Conservation (phyloP, 1,140 invertebrate species). For the Nasonia vitripennis region DNA sequence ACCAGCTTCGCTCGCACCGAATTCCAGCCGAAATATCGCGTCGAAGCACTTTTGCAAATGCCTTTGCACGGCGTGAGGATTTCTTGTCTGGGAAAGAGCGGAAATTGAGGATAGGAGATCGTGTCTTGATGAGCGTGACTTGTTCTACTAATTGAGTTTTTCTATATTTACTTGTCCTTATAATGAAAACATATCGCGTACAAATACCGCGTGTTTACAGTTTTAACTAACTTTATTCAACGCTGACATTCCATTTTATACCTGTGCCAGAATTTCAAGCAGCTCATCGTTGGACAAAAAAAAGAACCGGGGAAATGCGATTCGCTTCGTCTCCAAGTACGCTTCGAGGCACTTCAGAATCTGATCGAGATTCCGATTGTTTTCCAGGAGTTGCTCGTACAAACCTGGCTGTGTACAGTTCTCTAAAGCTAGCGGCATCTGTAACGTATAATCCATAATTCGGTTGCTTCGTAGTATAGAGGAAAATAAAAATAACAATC, state of each 20-base stretch:
- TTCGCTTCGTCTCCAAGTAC: slow-evolving; percentile 90
- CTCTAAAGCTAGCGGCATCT: slow-evolving; percentile 84
- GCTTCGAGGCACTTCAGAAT: slow-evolving; percentile 89
- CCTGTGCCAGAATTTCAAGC: slow-evolving; percentile 92
- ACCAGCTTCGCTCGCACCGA: slow-evolving; percentile 71
- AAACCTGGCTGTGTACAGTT: slow-evolving; percentile 80
- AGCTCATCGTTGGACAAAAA: slow-evolving; percentile 96
- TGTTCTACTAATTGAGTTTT: too few species aligned
- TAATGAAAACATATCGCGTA: too few species aligned
- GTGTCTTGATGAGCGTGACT: too few species aligned
- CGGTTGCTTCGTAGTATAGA: neutral
- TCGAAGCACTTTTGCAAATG: slow-evolving; percentile 94
- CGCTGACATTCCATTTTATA: slow-evolving; percentile 57
- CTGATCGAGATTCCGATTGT: slow-evolving; percentile 86
- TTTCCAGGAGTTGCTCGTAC: slow-evolving; percentile 83
- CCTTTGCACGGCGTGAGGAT: slow-evolving; percentile 91
- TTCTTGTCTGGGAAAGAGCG: slow-evolving; percentile 78
- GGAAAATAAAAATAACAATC: neutral
- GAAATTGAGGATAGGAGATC: neutral
- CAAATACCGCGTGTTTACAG: too few species aligned
- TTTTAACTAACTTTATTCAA: too few species aligned
- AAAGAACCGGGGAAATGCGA: slow-evolving; percentile 94
- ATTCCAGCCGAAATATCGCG: slow-evolving; percentile 87
- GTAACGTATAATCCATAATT: slow-evolving; percentile 7
- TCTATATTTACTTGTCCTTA: too few species aligned